Evolutionary conservation across 2,888 invertebrate species (phyloP), one percentile per base, ranked within the genome.

Genomic region (Imbricaverruca yamaguchii): DNA sequence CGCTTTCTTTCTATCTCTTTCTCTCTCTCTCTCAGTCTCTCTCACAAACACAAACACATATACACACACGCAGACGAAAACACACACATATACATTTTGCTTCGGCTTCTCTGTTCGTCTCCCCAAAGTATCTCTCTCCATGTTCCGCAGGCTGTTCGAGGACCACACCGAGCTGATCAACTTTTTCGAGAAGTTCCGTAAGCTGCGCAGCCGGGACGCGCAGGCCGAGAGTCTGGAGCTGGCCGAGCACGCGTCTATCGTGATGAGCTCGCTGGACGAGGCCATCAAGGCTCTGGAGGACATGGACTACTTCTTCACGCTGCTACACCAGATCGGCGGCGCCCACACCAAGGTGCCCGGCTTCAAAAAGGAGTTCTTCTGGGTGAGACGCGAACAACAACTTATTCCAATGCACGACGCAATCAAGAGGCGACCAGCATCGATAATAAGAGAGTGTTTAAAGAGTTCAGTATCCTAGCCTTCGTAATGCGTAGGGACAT

Each of bases 221-320:
- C 93, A 94, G 86, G 91, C 92, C 83, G 91, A 91, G 86, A 83
- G 83, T 3, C 91, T 93, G 89, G 94, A 94, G 87, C 89, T 96
- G 83, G 93, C 93, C 10, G 93, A 94, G 84, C 96, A 96, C 86
- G 95, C 95, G 80, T 92, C 92, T 86, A 93, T 93, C 85, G 95
- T 96, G 57, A 96, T 96, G 95, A 92, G 91, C 85, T 94, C 95
- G 1, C 88, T 96, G 83, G 95, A 96, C 86, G 94, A 95, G 86
- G 93, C 94, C 83, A 95, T 96, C 88, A 92, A 93, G 86, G 92
- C 93, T 55, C 89, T 96, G 82, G 95, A 95, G 86, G 92, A 95
- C 87, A 89, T 94, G 88, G 95, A 95, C 87, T 91, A 91, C 86
- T 94, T 95, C 89, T 92, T 94, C 87, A 91, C 92, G 85, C 93